Conservation (phyloP, 2,888 invertebrate species). For the Volucella bombylans region DNA sequence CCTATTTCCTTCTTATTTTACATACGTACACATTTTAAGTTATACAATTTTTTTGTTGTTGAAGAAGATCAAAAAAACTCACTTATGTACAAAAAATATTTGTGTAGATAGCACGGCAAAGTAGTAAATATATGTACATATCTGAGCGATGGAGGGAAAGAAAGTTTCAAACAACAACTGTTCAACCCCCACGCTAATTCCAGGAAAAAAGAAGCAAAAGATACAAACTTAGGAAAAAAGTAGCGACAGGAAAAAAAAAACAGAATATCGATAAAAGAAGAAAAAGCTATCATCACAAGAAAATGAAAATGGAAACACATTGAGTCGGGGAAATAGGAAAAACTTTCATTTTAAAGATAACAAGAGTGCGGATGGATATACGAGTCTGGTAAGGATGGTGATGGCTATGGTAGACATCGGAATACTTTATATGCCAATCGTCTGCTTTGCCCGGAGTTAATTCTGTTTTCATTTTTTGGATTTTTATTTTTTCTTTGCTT, state of each 20-base stretch:
- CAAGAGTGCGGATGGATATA: conserved; percentile 39
- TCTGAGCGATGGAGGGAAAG: neutral
- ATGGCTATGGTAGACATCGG: conserved; percentile 20
- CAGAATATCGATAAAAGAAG: conserved; percentile 42
- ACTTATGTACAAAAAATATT: conserved; percentile 27
- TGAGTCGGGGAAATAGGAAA: conserved; percentile 44
- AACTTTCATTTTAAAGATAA: conserved; percentile 61
- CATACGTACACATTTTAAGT: conserved; percentile 8
- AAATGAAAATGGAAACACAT: conserved; percentile 21
- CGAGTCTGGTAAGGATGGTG: neutral
- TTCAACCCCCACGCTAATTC: conserved; percentile 24
- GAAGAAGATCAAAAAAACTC: conserved; percentile 21
- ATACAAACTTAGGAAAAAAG: conserved; percentile 49
- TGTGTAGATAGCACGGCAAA: conserved; percentile 5
- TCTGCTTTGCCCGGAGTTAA: conserved; percentile 31
- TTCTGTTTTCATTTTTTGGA: conserved; percentile 23
- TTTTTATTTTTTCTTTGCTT: conserved; percentile 14
- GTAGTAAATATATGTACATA: neutral
- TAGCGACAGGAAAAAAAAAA: conserved; percentile 22
- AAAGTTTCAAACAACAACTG: neutral
- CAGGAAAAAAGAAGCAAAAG: conserved; percentile 9
- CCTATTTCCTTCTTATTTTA: conserved; percentile 20
- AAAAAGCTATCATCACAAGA: conserved; percentile 53
- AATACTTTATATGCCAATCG: conserved; percentile 51
- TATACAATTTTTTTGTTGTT: conserved; percentile 3